A percentile compares a stretch with the other conserved stretches of the same genome.
Evolutionary conservation across 2,113 vertebrate species (phyloP).

Genomic region (Callospermophilus lateralis): DNA sequence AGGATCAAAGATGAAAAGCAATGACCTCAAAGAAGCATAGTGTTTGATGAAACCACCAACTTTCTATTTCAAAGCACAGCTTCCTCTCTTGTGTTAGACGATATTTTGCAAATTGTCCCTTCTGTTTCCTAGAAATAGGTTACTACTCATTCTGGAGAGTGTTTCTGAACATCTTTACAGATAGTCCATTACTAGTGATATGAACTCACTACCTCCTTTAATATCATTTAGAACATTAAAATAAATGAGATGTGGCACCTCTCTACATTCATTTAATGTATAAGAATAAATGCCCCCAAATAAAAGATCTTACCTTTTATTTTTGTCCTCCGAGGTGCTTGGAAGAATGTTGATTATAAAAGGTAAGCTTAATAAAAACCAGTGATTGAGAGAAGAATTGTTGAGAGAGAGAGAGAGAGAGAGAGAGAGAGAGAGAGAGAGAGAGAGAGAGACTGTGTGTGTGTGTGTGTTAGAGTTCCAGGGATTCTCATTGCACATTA

Average conservation of each 20-base stretch:
- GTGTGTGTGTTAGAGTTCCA: no score
- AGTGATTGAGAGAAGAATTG: background rate
- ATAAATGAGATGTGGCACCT: background rate
- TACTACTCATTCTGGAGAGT: background rate
- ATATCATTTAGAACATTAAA: background rate
- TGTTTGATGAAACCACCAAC: background rate
- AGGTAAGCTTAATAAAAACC: background rate
- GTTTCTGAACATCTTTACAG: background rate
- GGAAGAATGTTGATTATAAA: constrained; percentile 15
- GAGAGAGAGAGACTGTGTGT: no score
- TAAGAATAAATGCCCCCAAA: background rate
- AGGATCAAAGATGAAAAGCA: background rate
- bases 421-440: background rate
- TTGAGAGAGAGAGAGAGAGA: background rate
- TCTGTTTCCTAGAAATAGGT: background rate
- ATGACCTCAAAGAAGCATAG: background rate
- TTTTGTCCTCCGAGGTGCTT: background rate
- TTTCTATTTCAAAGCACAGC: background rate
- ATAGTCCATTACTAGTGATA: background rate
- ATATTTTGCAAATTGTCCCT: background rate
- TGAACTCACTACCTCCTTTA: background rate
- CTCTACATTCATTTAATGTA: background rate
- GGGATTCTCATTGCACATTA: background rate
- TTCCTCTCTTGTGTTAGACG: background rate
- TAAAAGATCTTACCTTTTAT: background rate